Evolutionary conservation across 2,888 invertebrate genomes (phyloP).

Genomic region (Eucera pruinosa): DNA sequence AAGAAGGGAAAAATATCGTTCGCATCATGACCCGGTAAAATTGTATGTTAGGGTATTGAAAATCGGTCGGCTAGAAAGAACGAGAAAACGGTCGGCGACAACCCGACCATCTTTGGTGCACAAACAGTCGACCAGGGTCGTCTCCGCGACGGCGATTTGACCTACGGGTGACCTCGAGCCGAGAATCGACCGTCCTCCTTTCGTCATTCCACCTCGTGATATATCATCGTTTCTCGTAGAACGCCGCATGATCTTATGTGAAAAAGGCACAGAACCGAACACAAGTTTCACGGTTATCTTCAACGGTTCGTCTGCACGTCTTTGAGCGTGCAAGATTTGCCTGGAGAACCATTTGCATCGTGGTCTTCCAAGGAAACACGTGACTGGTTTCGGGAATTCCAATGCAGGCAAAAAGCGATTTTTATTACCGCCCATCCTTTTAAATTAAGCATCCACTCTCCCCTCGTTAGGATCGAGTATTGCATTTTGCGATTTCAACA

Average conservation of each 20-base stretch:
- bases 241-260: slow-evolving; percentile 52
- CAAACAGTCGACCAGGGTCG: slow-evolving; percentile 60
- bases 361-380: slow-evolving; percentile 37
- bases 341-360: slow-evolving; percentile 54
- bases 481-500: slow-evolving; percentile 12
- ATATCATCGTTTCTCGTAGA: slow-evolving; percentile 63
- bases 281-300: slow-evolving; percentile 43
- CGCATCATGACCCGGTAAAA: slow-evolving; percentile 13
- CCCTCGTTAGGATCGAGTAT: background rate
- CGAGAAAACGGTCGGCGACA: slow-evolving; percentile 47
- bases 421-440: slow-evolving; percentile 37
- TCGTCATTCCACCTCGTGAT: slow-evolving; percentile 69
- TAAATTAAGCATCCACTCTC: slow-evolving; percentile 9
- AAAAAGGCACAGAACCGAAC: slow-evolving; percentile 49
- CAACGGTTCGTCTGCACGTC: slow-evolving; percentile 33
- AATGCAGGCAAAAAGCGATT: slow-evolving; percentile 21
- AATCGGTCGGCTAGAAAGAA: slow-evolving; percentile 32
- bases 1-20: background rate
- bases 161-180: slow-evolving; percentile 71
- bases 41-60: slow-evolving; percentile 17
- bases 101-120: slow-evolving; percentile 64
- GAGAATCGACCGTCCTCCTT: slow-evolving; percentile 75
- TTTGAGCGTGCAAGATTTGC: slow-evolving; percentile 56
- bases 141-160: slow-evolving; percentile 67
- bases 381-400: slow-evolving; percentile 59